Evolutionary conservation across 2,888 invertebrate species (phyloP), one percentile per base, ranked within the genome.

Genomic region (Cephus runcator): DNA sequence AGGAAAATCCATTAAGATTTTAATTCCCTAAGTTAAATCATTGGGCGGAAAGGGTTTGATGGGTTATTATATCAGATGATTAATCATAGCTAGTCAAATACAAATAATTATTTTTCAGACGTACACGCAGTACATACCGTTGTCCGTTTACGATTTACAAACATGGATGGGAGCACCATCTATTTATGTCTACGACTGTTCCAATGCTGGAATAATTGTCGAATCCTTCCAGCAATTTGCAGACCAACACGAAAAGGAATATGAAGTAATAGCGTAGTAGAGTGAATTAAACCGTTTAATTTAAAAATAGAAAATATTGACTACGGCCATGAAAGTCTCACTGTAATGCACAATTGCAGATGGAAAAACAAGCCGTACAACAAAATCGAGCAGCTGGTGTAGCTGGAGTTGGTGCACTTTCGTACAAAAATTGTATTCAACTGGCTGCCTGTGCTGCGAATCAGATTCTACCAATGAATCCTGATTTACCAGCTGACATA

Each of bases 131-230:
- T 99, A 99, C 93, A 99, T 99, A 92, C 99, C 99, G 73, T 93
- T 99, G 88, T 99, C 99, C 77, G 96, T 99, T 85, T 99, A 98
- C 92, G 99, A 99, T 93, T 94, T 99, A 79, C 99, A 99, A 93
- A 96, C 96, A 73, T 99, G 99, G 99, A 98, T 99, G 98, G 98
- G 98, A 77, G 96, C 98, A 79, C 99, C 99, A 0, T 99, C 99
- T 76, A 98, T 99, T 82, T 99, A 99, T 92, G 99, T 99, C 34
- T 99, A 98, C 92, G 99, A 99, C 92, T 99, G 99, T 93, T 98
- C 98, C 78, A 98, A 98, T 93, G 99, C 99, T 23, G 99, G 99
- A 80, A 96, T 98, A 85, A 98, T 99, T 87, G 95, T 99, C 73
- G 97, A 98, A 84, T 96, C 96, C 79, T 98, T 97, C 92, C 95